Conservation (phyloP, 2,113 vertebrate genomes). For the Mesembrinibis cayennensis region DNA sequence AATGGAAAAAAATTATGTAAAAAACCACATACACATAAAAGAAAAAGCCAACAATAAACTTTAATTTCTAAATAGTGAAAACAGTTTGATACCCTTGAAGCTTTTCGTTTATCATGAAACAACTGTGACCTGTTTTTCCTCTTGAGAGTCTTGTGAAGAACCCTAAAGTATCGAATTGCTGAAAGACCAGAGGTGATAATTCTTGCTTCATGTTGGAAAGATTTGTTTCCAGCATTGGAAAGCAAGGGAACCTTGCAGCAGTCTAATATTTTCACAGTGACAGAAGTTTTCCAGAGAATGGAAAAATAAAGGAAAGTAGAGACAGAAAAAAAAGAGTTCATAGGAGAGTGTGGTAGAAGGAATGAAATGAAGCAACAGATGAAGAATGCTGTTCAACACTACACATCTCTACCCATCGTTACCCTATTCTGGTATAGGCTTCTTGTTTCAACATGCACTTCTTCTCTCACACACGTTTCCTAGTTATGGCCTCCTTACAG, state of each 20-base stretch:
- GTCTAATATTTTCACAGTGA: not conserved
- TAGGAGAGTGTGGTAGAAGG: not conserved
- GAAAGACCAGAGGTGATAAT: not conserved
- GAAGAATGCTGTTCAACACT: not conserved
- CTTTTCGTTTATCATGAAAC: not conserved
- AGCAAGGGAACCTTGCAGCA: not conserved
- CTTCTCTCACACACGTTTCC: not conserved
- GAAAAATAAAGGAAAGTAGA: not conserved
- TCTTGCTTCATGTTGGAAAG: not conserved
- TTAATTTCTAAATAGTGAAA: not conserved
- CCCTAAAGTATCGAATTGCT: not conserved
- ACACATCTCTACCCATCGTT: not conserved
- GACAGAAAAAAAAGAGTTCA: not conserved
- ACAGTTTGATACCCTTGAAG: not conserved
- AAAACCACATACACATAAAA: not conserved
- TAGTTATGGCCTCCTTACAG: not conserved
- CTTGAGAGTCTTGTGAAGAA: not conserved
- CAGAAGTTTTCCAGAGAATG: not conserved
- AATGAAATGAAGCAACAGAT: not conserved
- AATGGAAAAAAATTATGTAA: not conserved
- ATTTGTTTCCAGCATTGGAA: not conserved
- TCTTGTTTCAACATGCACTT: not conserved
- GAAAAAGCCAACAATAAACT: not conserved
- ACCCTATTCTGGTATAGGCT: not conserved
- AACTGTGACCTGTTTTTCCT: not conserved